Evolutionary conservation across 2,797 vertebrate genomes (phyloP).

Genomic region (Trachops cirrhosus): DNA sequence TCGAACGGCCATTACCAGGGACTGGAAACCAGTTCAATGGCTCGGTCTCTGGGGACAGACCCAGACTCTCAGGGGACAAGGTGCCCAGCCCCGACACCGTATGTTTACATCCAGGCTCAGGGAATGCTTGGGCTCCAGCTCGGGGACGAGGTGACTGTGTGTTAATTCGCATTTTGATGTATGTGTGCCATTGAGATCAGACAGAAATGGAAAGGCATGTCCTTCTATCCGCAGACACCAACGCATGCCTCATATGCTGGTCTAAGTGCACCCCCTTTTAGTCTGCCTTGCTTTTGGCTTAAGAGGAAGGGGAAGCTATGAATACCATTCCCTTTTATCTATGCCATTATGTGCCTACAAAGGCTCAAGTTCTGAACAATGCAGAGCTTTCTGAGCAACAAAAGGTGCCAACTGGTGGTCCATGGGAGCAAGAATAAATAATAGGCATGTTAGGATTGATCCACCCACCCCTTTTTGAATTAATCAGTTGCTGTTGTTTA

Average conservation of each 20-base stretch:
- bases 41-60: not conserved
- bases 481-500: not conserved
- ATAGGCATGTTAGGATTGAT: not conserved
- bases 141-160: not conserved
- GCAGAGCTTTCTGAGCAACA: not conserved
- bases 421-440: not conserved
- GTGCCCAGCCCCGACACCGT: not conserved
- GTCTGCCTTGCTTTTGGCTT: not conserved
- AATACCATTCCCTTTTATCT: not conserved
- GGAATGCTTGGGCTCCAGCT: not conserved
- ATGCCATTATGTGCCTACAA: not conserved
- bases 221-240: not conserved
- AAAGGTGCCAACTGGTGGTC: not conserved
- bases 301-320: not conserved
- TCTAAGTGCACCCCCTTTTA: not conserved
- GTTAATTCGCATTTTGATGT: not conserved
- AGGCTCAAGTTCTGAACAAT: not conserved
- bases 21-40: not conserved
- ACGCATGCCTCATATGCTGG: not conserved
- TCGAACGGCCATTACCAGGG: not conserved
- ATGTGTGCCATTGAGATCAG: not conserved
- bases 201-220: not conserved
- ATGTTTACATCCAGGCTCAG: not conserved
- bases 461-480: not conserved
- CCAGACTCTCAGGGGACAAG: not conserved